A percentile compares a stretch with the other conserved stretches of the same genome.
Evolutionary conservation across 2,113 vertebrate species (phyloP).

Genomic region (Puntigrus tetrazona): DNA sequence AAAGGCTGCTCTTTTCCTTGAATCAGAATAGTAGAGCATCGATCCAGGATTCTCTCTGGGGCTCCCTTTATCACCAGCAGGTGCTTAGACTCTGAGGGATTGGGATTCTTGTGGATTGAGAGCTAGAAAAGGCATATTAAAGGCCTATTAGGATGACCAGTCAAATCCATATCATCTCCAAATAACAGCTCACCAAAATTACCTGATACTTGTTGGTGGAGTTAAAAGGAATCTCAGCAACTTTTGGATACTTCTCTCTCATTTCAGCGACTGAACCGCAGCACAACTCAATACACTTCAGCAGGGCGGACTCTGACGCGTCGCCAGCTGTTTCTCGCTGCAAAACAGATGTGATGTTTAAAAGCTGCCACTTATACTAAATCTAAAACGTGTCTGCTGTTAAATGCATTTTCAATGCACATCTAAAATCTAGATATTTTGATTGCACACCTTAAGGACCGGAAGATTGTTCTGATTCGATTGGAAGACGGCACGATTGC

Average conservation of each 20-base stretch:
- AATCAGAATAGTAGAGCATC: conserved; percentile 84
- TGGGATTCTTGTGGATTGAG: conserved; percentile 84
- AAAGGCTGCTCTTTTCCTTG: conserved; percentile 83
- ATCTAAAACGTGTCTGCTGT: background rate
- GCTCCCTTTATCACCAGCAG: conserved; percentile 92
- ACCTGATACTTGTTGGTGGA: conserved; percentile 97
- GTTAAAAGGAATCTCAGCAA: conserved; percentile 91
- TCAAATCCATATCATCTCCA: background rate
- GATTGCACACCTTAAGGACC: conserved; percentile 77
- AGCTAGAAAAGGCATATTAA: conserved; percentile 69
- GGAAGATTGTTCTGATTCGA: conserved; percentile 77
- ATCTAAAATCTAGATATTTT: background rate
- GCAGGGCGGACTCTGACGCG: conserved; percentile 88
- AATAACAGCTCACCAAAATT: background rate
- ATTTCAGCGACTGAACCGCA: conserved; percentile 88
- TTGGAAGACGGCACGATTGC: conserved; percentile 84
- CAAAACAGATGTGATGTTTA: background rate
- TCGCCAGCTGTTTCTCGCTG: conserved; percentile 89
- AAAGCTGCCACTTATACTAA: background rate
- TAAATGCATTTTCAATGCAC: background rate
- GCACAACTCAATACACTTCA: conserved; percentile 93
- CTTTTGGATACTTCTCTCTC: conserved; percentile 81
- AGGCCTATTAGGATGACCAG: background rate
- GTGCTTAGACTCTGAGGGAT: conserved; percentile 72
- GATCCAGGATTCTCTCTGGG: conserved; percentile 88